phyloP scores from a whole-genome alignment of 2,888 invertebrate species.

The Druceiella hillmani region DNA sequence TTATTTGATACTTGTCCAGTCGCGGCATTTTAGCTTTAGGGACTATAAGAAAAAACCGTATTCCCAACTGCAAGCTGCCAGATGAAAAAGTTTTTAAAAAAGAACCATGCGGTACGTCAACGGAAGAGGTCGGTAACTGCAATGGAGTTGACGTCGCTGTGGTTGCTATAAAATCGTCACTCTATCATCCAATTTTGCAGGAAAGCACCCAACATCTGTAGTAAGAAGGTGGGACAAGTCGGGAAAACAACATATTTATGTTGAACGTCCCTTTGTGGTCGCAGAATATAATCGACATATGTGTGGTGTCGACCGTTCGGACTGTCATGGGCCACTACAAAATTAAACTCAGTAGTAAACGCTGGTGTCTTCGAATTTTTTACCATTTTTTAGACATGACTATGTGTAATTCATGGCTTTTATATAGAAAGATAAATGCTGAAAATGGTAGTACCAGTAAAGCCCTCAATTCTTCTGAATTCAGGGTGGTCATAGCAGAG shows the following conservation, averaged over 20 bases:
- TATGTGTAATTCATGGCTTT: conserved; percentile 7
- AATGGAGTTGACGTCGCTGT: conserved; percentile 21
- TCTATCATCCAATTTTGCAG: conserved; percentile 23
- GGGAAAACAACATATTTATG: conserved; percentile 11
- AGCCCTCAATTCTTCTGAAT: background rate
- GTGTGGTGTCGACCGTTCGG: too few species aligned
- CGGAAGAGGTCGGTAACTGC: conserved; percentile 23
- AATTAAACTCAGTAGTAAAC: too few species aligned
- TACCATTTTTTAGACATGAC: conserved; percentile 6
- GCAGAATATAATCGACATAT: conserved; percentile 22
- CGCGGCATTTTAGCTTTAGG: too few species aligned
- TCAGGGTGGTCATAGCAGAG: background rate
- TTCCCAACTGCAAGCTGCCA: conserved; percentile 29
- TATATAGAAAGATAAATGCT: background rate
- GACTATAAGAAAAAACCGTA: too few species aligned
- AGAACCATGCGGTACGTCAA: conserved; percentile 22
- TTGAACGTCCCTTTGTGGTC: conserved; percentile 16
- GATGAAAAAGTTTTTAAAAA: conserved; percentile 26
- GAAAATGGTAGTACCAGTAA: too few species aligned
- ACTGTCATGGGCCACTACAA: too few species aligned
- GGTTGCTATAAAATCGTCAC: conserved; percentile 22
- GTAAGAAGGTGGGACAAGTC: conserved; percentile 18
- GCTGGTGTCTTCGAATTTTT: too few species aligned
- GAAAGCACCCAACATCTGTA: conserved; percentile 11
- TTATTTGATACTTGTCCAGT: too few species aligned